Evolutionary conservation across 2,888 invertebrate species (phyloP).

Genomic region (Tipula helvola): DNA sequence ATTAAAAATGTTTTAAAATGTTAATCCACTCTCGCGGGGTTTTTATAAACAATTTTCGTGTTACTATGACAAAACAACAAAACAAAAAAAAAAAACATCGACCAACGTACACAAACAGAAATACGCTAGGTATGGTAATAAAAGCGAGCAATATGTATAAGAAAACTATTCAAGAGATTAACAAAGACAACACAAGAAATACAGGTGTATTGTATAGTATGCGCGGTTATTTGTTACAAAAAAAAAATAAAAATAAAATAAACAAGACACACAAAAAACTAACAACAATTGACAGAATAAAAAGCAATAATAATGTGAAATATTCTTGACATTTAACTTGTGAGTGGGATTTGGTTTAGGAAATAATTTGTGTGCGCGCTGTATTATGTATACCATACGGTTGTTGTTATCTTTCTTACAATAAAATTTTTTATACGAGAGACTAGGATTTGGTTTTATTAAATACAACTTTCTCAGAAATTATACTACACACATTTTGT

Average conservation of each 20-base stretch:
- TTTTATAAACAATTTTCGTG: not conserved
- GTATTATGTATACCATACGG: not conserved
- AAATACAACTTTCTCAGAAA: constrained; percentile 4
- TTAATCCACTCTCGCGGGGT: not conserved
- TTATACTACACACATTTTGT: not conserved
- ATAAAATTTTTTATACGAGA: not conserved
- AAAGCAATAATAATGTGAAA: not conserved
- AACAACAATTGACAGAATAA: not conserved
- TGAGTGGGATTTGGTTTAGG: not conserved
- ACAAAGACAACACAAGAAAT: not conserved
- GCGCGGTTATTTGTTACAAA: not conserved
- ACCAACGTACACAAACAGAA: not conserved
- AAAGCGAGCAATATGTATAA: not conserved
- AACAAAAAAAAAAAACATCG: not conserved
- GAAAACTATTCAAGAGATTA: not conserved
- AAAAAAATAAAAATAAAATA: not conserved
- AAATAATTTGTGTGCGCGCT: not conserved
- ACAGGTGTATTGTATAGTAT: not conserved
- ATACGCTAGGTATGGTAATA: not conserved
- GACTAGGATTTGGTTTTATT: not conserved
- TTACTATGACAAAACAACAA: not conserved
- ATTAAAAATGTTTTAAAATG: not conserved
- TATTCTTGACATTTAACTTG: not conserved
- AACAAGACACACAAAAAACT: not conserved
- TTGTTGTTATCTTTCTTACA: not conserved